phyloP scores from a whole-genome alignment of 2,113 vertebrate genomes.

The Esox niger region DNA sequence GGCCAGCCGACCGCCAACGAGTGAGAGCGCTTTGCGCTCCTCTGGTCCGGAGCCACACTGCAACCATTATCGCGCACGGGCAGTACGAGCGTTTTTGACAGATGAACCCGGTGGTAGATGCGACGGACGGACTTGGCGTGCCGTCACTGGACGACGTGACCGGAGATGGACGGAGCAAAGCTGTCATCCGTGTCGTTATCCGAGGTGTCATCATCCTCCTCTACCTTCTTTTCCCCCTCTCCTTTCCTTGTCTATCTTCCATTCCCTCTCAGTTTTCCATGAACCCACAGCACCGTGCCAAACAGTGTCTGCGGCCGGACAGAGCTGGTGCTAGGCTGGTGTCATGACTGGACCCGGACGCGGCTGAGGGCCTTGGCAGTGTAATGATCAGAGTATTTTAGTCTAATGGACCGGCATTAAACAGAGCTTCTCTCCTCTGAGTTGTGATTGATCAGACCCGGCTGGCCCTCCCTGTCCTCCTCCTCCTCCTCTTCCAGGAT shows the following conservation, averaged over 20 bases:
- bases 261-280: background rate
- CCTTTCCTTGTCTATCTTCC: too few relatives aligned
- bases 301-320: background rate
- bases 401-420: background rate
- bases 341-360: background rate
- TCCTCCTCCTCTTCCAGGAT: background rate
- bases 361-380: too few relatives aligned
- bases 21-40: background rate
- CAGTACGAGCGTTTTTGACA: slow-evolving; percentile 20
- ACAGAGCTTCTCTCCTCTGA: background rate
- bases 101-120: background rate
- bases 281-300: slow-evolving; percentile 2
- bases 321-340: background rate
- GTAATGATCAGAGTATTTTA: background rate
- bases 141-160: slow-evolving; percentile 1
- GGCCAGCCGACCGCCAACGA: background rate
- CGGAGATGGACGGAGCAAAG: background rate
- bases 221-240: background rate
- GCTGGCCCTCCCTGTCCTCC: background rate
- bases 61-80: background rate
- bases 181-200: slow-evolving; percentile 2
- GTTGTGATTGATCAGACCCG: background rate
- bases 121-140: slow-evolving; percentile 4
- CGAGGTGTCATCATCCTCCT: background rate
- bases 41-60: slow-evolving; percentile 4